A percentile compares a stretch with the other conserved stretches of the same genome.
Conservation (phyloP, 2,113 vertebrate species). For the Hiodon tergisus region DNA sequence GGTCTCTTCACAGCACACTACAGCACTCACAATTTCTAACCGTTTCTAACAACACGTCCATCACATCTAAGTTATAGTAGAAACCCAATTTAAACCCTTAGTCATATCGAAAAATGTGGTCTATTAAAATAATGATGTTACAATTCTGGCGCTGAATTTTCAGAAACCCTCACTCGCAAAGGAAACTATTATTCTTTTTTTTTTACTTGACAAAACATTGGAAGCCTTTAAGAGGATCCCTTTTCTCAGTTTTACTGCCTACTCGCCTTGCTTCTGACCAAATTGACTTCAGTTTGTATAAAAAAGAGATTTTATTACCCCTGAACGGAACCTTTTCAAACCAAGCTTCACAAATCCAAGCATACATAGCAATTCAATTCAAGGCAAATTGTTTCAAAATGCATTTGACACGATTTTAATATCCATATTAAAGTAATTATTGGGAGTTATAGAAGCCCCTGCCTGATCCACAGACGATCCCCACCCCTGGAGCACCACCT, state of each 20-base stretch:
- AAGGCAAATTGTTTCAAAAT: not conserved
- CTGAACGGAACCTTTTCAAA: conserved; percentile 13
- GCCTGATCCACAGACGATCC: not conserved
- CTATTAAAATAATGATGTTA: too few relatives aligned
- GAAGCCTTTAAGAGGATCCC: not conserved
- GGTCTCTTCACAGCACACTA: not conserved
- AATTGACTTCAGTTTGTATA: conserved; percentile 7
- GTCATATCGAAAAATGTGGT: not conserved
- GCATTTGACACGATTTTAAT: conserved; percentile 1
- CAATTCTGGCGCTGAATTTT: not conserved
- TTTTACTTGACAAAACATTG: not conserved
- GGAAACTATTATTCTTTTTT: not conserved
- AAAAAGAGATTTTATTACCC: conserved; percentile 13
- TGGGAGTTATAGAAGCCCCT: too few relatives aligned
- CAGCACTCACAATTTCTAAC: not conserved
- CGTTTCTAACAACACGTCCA: not conserved
- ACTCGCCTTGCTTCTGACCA: not conserved
- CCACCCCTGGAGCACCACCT: not conserved
- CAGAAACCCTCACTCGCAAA: conserved; percentile 6
- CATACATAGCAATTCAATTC: conserved; percentile 8
- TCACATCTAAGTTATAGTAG: not conserved
- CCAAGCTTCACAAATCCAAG: not conserved
- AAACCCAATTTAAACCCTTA: not conserved
- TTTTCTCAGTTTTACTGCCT: not conserved
- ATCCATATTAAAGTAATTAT: conserved; percentile 8